Conservation (phyloP, 2,113 vertebrate genomes). For the Recurvirostra avosetta region DNA sequence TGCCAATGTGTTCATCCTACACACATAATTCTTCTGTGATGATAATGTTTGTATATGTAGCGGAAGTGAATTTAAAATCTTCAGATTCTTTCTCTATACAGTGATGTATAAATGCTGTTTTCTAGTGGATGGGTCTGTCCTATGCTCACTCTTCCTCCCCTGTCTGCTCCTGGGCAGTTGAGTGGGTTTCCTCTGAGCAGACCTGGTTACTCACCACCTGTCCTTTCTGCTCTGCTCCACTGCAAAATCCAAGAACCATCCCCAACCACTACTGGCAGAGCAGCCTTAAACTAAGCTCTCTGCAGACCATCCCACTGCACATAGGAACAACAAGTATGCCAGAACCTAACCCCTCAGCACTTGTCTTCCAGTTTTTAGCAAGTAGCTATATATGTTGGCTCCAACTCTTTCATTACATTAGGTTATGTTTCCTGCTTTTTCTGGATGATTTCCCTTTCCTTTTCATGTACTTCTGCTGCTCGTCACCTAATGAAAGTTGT, state of each 20-base stretch:
- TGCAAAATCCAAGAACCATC: background rate
- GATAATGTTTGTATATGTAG: background rate
- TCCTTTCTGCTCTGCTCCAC: background rate
- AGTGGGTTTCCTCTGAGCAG: background rate
- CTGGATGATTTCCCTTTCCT: background rate
- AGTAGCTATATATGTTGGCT: background rate
- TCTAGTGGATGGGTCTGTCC: background rate
- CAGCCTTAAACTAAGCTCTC: background rate
- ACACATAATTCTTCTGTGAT: background rate
- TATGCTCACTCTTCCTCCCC: background rate
- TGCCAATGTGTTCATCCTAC: background rate
- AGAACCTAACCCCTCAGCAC: background rate
- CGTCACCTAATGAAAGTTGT: background rate
- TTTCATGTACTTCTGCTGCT: background rate
- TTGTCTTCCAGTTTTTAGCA: background rate
- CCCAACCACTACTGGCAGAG: background rate
- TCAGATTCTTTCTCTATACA: background rate
- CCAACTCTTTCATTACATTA: background rate
- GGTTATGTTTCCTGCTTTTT: background rate
- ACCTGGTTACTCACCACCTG: background rate
- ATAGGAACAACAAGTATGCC: background rate
- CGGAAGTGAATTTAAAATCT: background rate
- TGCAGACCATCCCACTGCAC: background rate
- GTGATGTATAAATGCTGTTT: background rate
- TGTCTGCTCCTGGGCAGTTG: background rate